A percentile compares a stretch with the other conserved stretches of the same genome.
Evolutionary conservation across 2,888 invertebrate genomes (phyloP).

Genomic region (Drosophila ezoana): DNA sequence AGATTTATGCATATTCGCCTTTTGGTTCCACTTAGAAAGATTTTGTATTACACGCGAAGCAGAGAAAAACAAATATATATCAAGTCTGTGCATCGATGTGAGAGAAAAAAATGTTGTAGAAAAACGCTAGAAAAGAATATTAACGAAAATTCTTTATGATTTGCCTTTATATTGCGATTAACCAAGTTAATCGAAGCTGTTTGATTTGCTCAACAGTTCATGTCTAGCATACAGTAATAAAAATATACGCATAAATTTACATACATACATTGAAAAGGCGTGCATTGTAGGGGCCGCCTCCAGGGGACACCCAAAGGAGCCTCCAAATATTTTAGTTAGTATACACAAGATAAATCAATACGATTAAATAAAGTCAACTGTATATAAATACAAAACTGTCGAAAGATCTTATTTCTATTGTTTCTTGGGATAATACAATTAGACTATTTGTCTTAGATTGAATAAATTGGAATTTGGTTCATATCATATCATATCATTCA

Average conservation of each 20-base stretch:
- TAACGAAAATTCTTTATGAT: constrained; percentile 64
- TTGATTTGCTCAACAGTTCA: constrained; percentile 78
- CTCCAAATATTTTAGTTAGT: constrained; percentile 58
- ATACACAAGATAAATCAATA: constrained; percentile 57
- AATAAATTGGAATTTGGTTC: too few relatives aligned
- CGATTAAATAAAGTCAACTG: constrained; percentile 77
- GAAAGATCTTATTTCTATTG: neutral
- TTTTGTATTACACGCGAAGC: constrained; percentile 31
- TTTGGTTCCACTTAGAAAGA: constrained; percentile 54
- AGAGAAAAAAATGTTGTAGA: constrained; percentile 5
- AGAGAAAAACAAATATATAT: neutral
- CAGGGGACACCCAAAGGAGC: constrained; percentile 14
- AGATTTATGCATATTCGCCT: constrained; percentile 44
- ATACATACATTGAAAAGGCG: constrained; percentile 22
- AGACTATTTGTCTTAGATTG: too few relatives aligned
- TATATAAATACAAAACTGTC: constrained; percentile 53
- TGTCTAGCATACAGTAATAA: constrained; percentile 50
- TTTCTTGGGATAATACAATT: neutral
- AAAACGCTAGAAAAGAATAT: constrained; percentile 34
- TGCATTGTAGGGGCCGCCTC: constrained; percentile 44
- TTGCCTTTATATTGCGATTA: constrained; percentile 78
- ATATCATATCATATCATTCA: too few relatives aligned
- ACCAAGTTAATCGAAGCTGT: constrained; percentile 77
- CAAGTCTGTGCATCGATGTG: constrained; percentile 62
- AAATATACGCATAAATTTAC: constrained; percentile 31